phyloP scores from a whole-genome alignment of 2,888 invertebrate species.

The Hemaris fuciformis region DNA sequence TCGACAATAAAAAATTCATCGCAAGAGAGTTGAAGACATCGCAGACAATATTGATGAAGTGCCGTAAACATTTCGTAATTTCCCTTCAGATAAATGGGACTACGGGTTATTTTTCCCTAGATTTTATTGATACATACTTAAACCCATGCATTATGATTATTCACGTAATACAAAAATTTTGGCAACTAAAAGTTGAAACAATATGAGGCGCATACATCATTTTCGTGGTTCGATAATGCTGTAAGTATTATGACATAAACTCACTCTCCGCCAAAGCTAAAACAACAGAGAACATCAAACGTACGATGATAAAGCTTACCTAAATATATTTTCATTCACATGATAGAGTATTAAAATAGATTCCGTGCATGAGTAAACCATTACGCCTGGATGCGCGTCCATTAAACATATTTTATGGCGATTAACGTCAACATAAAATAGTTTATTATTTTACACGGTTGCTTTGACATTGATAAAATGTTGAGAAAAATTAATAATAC shows the following conservation, averaged over 20 bases:
- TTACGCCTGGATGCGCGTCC: constrained; percentile 18
- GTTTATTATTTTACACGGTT: constrained; percentile 20
- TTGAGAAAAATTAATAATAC: neutral
- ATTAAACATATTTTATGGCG: constrained; percentile 25
- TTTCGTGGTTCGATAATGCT: too few species aligned
- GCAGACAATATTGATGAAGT: too few species aligned
- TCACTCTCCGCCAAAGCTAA: neutral
- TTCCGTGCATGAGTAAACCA: neutral
- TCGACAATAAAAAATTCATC: too few species aligned
- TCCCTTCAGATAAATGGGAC: too few species aligned
- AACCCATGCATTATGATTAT: too few species aligned
- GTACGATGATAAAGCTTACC: neutral
- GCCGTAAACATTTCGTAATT: too few species aligned
- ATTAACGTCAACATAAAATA: constrained; percentile 19
- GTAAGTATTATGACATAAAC: neutral
- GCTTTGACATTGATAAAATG: constrained; percentile 11
- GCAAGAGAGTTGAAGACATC: too few species aligned
- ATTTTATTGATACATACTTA: too few species aligned
- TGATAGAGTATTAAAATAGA: neutral
- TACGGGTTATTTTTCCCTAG: too few species aligned
- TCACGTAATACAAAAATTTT: too few species aligned
- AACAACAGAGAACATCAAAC: neutral
- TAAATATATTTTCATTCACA: neutral
- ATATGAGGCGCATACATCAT: too few species aligned
- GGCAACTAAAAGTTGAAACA: too few species aligned